Base-by-base conservation (phyloP, 1,140 invertebrate species). In the Tetranychus urticae region DNA sequence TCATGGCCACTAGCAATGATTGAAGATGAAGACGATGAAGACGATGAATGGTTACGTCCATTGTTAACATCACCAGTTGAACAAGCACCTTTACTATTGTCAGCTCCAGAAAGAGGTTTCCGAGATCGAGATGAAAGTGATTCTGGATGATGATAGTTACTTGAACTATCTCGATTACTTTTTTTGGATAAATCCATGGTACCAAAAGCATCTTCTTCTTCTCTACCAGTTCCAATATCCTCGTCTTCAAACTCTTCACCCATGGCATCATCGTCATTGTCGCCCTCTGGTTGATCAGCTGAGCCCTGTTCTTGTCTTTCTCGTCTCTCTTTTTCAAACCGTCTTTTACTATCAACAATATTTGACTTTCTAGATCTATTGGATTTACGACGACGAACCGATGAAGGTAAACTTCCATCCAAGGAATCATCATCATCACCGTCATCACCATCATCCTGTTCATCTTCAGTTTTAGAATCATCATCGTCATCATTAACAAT, bases 231-330 rank as follows among this genome's bases (percentile, higher is more conserved):
- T 42, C 10, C 39, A 23, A 23, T 23, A 42, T 42, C 39, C 39
- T 42, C 39, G 10, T 42, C 39, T 42, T 42, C 39, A 42, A 42
- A 42, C 5, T 42, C 39, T 6, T 52, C 48, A 14, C 48, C 14
- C 48, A 23, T 33, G 4, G n/a, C 48, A 23, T 52, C 48, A 23
- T 52, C 14, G 14, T 23, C 14, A 52, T 52, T 14, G 6, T 52
- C 14, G 14, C 5, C 48, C 23, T 23, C 23, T 23, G 23, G 23
- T 52, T 33, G 48, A 5, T 33, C 6, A 52, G 5, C 39, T 42
- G 14, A 52, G 0, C 14, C 48, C 4, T 6, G 14, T 52, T 33
- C 48, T 70, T 69, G 45, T 73, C 69, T 60, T 69, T 69, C 58
- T 66, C 61, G 47, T 57, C 37, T 13, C 39, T 42, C 5, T 42